Evolutionary conservation across 2,797 vertebrate genomes (phyloP).

Genomic region (Buceros bicornis): DNA sequence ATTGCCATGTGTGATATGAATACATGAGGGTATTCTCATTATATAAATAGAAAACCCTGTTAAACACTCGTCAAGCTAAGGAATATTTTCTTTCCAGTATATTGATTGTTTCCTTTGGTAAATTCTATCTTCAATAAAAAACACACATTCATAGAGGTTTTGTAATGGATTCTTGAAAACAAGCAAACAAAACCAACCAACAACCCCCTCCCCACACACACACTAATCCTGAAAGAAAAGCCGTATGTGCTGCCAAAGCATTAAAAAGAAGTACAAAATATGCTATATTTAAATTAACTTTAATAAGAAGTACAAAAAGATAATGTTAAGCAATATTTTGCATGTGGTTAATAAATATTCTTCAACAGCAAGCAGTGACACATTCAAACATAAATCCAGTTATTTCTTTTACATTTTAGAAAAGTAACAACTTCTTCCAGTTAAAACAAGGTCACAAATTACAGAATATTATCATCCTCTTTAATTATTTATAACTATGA

Average conservation of each 20-base stretch:
- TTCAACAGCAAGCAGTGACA: slow-evolving; percentile 80
- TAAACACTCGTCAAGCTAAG: neutral
- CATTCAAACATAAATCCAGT: slow-evolving; percentile 76
- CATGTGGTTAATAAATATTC: slow-evolving; percentile 74
- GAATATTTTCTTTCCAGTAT: slow-evolving; percentile 5
- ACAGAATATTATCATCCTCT: slow-evolving; percentile 76
- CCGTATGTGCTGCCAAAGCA: neutral
- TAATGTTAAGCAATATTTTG: slow-evolving; percentile 80
- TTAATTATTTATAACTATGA: slow-evolving; percentile 66
- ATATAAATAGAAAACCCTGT: neutral
- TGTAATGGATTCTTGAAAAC: slow-evolving; percentile 15
- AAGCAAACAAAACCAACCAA: neutral
- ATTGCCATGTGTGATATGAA: neutral
- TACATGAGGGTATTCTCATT: neutral
- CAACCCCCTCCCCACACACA: neutral
- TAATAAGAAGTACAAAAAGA: slow-evolving; percentile 84
- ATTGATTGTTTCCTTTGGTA: slow-evolving; percentile 19
- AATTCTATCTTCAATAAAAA: slow-evolving; percentile 33
- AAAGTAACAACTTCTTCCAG: slow-evolving; percentile 75
- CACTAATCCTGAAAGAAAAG: neutral
- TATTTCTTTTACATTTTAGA: slow-evolving; percentile 77
- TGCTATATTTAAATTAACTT: slow-evolving; percentile 82
- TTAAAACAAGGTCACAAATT: slow-evolving; percentile 82
- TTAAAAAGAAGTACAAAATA: slow-evolving; percentile 37
- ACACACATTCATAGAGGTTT: neutral